Evolutionary conservation across 2,113 vertebrate genomes (phyloP).

Genomic region (Jaculus jaculus): DNA sequence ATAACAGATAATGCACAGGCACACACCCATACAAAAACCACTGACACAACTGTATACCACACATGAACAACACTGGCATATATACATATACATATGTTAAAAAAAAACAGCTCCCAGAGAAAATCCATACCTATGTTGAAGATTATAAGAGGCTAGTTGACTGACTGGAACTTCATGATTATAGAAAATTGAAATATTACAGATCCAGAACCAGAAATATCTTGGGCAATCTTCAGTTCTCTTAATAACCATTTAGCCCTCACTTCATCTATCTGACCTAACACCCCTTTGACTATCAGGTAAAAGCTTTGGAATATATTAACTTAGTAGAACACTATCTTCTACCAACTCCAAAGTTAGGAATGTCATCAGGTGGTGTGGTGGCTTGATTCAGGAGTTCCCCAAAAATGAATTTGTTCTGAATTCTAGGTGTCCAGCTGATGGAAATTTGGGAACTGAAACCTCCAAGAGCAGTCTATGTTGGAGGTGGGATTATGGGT

Average conservation of each 20-base stretch:
- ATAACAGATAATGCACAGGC: neutral
- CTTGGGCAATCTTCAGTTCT: neutral
- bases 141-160: neutral
- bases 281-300: neutral
- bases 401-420: too few species aligned
- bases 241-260: neutral
- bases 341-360: neutral
- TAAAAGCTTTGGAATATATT: neutral
- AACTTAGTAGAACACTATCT: neutral
- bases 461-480: too few species aligned
- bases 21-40: neutral
- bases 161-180: neutral
- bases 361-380: too few species aligned
- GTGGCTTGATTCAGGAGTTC: too few species aligned
- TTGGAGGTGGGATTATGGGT: too few species aligned
- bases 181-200: neutral
- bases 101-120: too few species aligned
- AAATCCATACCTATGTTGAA: neutral
- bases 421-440: too few species aligned
- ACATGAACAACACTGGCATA: neutral
- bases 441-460: too few species aligned
- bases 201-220: neutral
- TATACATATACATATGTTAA: too few species aligned
- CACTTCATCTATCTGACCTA: neutral
- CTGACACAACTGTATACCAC: neutral